Evolutionary conservation across 2,888 invertebrate species (phyloP).

Genomic region (Opisthograptis luteolata): DNA sequence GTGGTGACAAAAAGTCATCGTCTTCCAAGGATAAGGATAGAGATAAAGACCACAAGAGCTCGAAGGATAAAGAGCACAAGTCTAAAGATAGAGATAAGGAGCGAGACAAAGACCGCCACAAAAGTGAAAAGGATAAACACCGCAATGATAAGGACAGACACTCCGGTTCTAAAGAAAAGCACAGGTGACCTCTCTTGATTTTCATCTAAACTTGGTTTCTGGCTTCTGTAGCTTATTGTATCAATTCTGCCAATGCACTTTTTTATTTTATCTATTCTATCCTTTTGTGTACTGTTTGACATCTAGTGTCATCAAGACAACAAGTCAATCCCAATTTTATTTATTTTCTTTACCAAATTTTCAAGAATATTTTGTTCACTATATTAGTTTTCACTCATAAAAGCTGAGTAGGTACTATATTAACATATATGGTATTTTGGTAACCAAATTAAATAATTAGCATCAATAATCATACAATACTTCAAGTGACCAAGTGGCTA

Average conservation of each 20-base stretch:
- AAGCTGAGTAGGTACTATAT: no score
- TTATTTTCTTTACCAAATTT: conserved; percentile 7
- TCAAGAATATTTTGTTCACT: neutral
- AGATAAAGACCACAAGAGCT: conserved; percentile 54
- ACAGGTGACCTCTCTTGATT: conserved; percentile 63
- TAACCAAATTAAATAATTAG: no score
- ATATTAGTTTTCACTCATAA: no score
- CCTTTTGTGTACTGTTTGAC: no score
- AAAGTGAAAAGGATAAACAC: conserved; percentile 75
- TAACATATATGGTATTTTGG: no score
- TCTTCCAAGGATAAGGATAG: conserved; percentile 64
- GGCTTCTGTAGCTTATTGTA: no score
- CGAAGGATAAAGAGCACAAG: conserved; percentile 79
- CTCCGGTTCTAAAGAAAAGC: conserved; percentile 83
- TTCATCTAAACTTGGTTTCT: conserved; percentile 12
- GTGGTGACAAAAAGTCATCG: conserved; percentile 62
- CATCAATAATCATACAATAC: no score
- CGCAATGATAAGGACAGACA: conserved; percentile 74
- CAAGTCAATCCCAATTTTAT: conserved; percentile 1
- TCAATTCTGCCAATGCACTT: no score
- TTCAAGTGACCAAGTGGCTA: no score
- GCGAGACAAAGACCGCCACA: conserved; percentile 69
- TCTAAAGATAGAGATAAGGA: conserved; percentile 67
- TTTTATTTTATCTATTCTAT: no score
- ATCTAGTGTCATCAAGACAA: conserved; percentile 23